Conservation (phyloP, 2,113 vertebrate genomes). For the Perca fluviatilis region DNA sequence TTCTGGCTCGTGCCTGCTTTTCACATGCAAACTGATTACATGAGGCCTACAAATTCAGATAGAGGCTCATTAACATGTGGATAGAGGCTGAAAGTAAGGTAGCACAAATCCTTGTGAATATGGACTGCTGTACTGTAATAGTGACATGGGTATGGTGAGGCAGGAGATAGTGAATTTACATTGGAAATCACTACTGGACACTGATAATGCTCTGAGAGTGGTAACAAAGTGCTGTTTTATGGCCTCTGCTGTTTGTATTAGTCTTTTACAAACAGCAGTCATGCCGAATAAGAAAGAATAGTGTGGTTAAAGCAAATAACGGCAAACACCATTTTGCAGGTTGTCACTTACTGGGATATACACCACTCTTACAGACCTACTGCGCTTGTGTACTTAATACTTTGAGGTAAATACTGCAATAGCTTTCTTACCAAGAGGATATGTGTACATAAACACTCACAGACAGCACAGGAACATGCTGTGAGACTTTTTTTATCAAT, state of each 20-base stretch:
- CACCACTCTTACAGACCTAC: slow-evolving; percentile 44
- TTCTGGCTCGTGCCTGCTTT: slow-evolving; percentile 13
- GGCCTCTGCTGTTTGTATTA: slow-evolving; percentile 75
- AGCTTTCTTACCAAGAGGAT: background rate
- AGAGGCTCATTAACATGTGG: slow-evolving; percentile 45
- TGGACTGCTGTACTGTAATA: slow-evolving; percentile 27
- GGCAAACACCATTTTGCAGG: slow-evolving; percentile 50
- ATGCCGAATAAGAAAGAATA: slow-evolving; percentile 20
- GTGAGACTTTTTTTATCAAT: background rate
- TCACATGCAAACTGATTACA: slow-evolving; percentile 25
- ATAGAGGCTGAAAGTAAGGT: slow-evolving; percentile 17
- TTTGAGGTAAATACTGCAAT: background rate
- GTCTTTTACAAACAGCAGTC: slow-evolving; percentile 65
- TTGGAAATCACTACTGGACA: slow-evolving; percentile 73
- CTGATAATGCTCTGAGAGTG: slow-evolving; percentile 68
- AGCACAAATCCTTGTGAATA: slow-evolving; percentile 9
- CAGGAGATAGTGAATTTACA: slow-evolving; percentile 44
- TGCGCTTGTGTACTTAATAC: slow-evolving; percentile 35
- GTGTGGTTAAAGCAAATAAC: slow-evolving; percentile 69
- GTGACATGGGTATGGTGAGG: slow-evolving; percentile 33
- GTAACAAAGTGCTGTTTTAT: slow-evolving; percentile 80
- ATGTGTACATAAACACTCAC: background rate
- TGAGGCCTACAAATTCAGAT: slow-evolving; percentile 17
- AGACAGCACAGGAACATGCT: background rate
- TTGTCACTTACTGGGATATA: slow-evolving; percentile 18